Evolutionary conservation across 2,888 invertebrate genomes (phyloP), one percentile per base, ranked within the genome.

Genomic region (Xiphydria camelus): DNA sequence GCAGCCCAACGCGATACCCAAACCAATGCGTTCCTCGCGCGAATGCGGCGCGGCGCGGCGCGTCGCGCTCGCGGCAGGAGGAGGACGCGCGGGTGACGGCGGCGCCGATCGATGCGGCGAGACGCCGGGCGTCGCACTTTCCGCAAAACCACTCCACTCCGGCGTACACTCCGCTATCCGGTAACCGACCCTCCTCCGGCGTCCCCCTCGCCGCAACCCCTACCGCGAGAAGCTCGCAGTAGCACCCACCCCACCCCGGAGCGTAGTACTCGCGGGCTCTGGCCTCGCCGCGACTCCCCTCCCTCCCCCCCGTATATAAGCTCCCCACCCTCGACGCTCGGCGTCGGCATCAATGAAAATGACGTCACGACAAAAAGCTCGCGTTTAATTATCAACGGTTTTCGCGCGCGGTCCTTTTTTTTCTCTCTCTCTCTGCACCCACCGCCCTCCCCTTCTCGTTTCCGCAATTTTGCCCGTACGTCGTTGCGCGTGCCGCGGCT

Each of bases 341-440:
- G 68, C 66, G 70, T 70, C 75, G 76, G 77, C 78, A 79, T 79
- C 79, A 80, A 79, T 79, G 79, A 77, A 75, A 73, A 74, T 80
- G 79, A 80, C 80, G 80, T 79, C 79, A 80, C 73, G 62, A 59
- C 70, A 74, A 74, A 76, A 70, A 71, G 70, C 52, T 56, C 58
- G 55, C 66, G 64, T 67, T 69, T 66, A 68, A 70, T 71, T 69
- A 69, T 68, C 64, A 61, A 67, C 63, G 61, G 23, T 23, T 23
- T 7, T 9, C 34, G 19, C 34, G 14, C 34, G 34, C 10, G 10
- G 18, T 10, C 34, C 10, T 15, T 15, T 34, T 34, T 34, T 34
- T 47, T 35, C 38, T 26, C 45, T 36, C 38, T 34, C 23, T 34
- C 45, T 4, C 26, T 31, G 2, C 31, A 36, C 32, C 18, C 18